These are phyloP conservation scores for Scytalopus superciliaris DNA, from an alignment of 2,113 vertebrate species.

Conservation along the genomic window DNA sequence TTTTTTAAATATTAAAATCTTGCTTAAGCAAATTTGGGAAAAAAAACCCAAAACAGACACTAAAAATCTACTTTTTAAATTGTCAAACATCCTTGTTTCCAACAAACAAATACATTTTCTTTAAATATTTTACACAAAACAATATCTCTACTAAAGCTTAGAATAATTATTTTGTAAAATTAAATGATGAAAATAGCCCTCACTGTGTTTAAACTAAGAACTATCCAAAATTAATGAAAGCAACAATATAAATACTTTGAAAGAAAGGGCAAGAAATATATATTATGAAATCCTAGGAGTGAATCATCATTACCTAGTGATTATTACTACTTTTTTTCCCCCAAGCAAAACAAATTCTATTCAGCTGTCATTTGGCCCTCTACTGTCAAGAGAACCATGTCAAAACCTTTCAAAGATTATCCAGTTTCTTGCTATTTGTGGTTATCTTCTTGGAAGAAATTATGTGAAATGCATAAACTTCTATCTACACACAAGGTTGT, in stretches of 20 bases:
- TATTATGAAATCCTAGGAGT: background rate
- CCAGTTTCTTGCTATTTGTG: background rate
- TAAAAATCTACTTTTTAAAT: background rate
- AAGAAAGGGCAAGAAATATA: background rate
- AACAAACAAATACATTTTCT: background rate
- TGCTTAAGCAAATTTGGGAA: background rate
- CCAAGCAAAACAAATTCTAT: accelerated
- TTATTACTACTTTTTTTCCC: background rate
- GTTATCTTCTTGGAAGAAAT: background rate
- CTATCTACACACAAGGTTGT: background rate
- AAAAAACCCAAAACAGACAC: background rate
- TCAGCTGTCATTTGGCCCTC: background rate
- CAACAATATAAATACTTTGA: background rate
- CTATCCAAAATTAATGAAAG: accelerated
- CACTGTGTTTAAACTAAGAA: background rate
- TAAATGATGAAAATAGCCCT: too few relatives aligned
- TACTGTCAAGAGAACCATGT: background rate
- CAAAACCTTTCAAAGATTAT: background rate
- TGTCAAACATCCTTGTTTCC: accelerated
- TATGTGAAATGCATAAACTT: background rate
- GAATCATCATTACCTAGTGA: background rate
- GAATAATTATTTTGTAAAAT: background rate
- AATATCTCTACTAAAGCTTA: background rate
- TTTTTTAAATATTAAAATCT: background rate
- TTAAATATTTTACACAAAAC: background rate